Conservation (phyloP, 2,888 invertebrate genomes). For the Arctia plantaginis region DNA sequence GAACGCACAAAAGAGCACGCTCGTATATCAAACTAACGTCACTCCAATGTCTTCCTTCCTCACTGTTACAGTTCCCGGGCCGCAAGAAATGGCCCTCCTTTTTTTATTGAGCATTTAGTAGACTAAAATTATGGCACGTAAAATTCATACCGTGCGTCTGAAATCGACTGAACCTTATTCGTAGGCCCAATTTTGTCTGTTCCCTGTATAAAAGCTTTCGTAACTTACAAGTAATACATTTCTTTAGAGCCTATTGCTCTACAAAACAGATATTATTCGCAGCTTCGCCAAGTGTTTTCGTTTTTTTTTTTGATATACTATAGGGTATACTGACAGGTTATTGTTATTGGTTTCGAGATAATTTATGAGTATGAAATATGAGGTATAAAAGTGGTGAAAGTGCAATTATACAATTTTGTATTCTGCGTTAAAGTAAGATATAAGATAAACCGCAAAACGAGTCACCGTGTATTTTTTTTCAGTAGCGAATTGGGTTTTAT, state of each 20-base stretch:
- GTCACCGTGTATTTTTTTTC: not conserved
- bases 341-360: slow-evolving; percentile 35
- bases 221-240: slow-evolving; percentile 42
- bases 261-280: slow-evolving; percentile 32
- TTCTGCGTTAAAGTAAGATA: not conserved
- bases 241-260: slow-evolving; percentile 34
- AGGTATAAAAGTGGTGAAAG: not conserved
- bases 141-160: slow-evolving; percentile 63
- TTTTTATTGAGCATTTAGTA: slow-evolving; percentile 81
- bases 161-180: slow-evolving; percentile 52
- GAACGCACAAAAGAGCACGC: slow-evolving; percentile 81
- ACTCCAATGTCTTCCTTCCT: slow-evolving; percentile 85
- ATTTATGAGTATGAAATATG: slow-evolving; percentile 17
- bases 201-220: slow-evolving; percentile 35
- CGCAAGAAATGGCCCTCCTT: slow-evolving; percentile 77
- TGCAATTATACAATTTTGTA: not conserved
- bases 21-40: slow-evolving; percentile 86
- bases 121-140: slow-evolving; percentile 76
- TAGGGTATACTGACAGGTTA: slow-evolving; percentile 26
- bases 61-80: slow-evolving; percentile 72
- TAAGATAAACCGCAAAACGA: not conserved
- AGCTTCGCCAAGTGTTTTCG: slow-evolving; percentile 23
- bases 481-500: not conserved
- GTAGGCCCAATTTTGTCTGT: slow-evolving; percentile 49
- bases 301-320: slow-evolving; percentile 31